A percentile compares a stretch with the other conserved stretches of the same genome.
Conservation (phyloP, 1,140 invertebrate species). For the Philopotamus ludificatus region DNA sequence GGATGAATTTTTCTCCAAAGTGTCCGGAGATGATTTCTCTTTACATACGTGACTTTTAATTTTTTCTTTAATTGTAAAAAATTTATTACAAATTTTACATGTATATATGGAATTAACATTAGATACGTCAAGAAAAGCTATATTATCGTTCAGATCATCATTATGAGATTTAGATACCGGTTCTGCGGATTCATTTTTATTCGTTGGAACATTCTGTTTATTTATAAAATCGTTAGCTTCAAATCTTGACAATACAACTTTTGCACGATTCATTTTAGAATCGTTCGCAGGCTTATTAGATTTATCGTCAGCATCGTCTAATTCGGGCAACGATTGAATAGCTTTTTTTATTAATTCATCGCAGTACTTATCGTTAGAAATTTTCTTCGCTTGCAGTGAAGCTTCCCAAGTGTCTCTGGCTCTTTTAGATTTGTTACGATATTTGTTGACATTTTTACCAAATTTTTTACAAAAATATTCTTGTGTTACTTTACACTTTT, state of each 20-base stretch:
- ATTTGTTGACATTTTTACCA: slow-evolving; percentile 43
- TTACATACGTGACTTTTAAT: slow-evolving; percentile 10
- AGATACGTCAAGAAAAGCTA: background rate
- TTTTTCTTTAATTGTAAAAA: slow-evolving; percentile 15
- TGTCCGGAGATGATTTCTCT: slow-evolving; percentile 2
- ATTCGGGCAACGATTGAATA: slow-evolving; percentile 43
- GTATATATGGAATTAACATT: slow-evolving; percentile 16
- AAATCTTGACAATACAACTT: background rate
- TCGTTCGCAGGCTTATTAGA: background rate
- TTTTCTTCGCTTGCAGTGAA: slow-evolving; percentile 50
- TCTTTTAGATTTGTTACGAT: slow-evolving; percentile 44
- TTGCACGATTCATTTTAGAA: background rate
- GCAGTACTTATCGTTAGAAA: slow-evolving; percentile 54
- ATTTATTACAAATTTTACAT: slow-evolving; percentile 25
- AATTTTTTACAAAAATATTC: slow-evolving; percentile 44
- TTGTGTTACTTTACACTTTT: slow-evolving; percentile 53
- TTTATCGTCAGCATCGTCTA: background rate
- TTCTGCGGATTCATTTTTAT: too few species aligned
- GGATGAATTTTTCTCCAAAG: background rate
- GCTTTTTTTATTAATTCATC: slow-evolving; percentile 52
- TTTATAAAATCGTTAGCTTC: background rate
- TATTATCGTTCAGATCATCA: background rate
- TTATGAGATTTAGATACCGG: background rate
- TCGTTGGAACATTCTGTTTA: too few species aligned
- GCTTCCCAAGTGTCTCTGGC: slow-evolving; percentile 49